phyloP scores from a whole-genome alignment of 2,888 invertebrate genomes.

The Osmoderma eremita region DNA sequence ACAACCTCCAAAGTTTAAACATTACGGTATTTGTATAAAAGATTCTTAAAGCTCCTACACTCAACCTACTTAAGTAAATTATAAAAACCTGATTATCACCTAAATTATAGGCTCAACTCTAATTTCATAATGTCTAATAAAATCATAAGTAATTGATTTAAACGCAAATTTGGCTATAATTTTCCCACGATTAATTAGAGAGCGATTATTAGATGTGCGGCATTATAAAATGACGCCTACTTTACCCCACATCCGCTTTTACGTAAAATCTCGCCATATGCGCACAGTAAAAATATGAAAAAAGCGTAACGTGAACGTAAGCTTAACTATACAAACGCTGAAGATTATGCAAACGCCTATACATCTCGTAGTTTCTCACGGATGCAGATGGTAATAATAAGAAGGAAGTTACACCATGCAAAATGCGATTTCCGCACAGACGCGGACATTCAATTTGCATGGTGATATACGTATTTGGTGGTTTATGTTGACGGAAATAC shows the following conservation, averaged over 20 bases:
- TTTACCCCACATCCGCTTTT: neutral
- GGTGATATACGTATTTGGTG: no score
- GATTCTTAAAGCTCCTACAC: no score
- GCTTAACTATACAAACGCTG: neutral
- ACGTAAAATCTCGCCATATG: constrained; percentile 1
- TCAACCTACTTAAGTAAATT: no score
- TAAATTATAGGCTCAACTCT: no score
- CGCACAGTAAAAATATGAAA: no score
- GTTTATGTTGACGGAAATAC: no score
- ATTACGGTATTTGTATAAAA: no score
- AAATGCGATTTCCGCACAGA: neutral
- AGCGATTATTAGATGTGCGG: neutral
- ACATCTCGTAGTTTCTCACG: neutral
- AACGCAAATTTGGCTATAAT: neutral
- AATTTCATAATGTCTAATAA: no score
- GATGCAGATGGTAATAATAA: neutral
- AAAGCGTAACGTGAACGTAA: no score
- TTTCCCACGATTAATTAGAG: constrained; percentile 7
- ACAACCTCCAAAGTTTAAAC: no score
- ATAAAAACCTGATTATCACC: no score
- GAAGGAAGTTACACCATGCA: neutral
- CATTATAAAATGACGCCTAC: neutral
- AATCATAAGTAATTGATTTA: no score
- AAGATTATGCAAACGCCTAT: neutral
- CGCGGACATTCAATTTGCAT: neutral